phyloP scores from a whole-genome alignment of 1,140 invertebrate species.

The Leptonema lineaticorne region DNA sequence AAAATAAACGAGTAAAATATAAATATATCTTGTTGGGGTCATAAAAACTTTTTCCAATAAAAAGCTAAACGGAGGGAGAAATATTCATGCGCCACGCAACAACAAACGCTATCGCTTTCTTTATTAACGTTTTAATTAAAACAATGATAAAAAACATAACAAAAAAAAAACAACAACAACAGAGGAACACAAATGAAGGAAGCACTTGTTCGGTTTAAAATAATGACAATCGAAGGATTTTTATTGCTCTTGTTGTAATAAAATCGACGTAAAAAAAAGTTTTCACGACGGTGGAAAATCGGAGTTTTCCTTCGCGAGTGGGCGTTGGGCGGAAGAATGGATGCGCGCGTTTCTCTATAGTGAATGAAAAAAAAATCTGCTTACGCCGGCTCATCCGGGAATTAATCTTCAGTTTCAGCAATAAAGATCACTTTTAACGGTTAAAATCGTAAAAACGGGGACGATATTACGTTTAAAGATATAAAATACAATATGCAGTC shows the following conservation, averaged over 20 bases:
- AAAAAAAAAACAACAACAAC: not conserved
- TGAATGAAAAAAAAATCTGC: constrained; percentile 15
- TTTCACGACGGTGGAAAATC: not conserved
- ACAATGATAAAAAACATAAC: constrained; percentile 4
- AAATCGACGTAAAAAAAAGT: constrained; percentile 8
- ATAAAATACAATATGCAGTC: constrained; percentile 36
- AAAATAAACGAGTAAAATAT: constrained; percentile 9
- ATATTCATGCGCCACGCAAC: not conserved
- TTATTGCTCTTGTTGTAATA: constrained; percentile 27
- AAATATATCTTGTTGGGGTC: not conserved
- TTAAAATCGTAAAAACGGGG: constrained; percentile 37
- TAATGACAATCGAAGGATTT: constrained; percentile 29
- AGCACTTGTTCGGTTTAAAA: not conserved
- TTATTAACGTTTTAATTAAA: constrained; percentile 16
- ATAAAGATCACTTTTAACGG: constrained; percentile 39
- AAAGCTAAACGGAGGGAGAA: not conserved
- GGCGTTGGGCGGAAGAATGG: not conserved
- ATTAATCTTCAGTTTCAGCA: constrained; percentile 35
- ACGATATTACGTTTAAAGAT: constrained; percentile 34
- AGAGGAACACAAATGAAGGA: too few species aligned
- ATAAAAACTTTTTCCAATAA: constrained; percentile 6
- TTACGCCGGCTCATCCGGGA: constrained; percentile 26
- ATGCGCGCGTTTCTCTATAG: not conserved
- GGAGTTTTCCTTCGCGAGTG: not conserved
- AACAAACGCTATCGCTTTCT: constrained; percentile 10